These are phyloP conservation scores for Xyrichtys novacula DNA, from an alignment of 2,797 vertebrate genomes.

Conservation along the genomic window DNA sequence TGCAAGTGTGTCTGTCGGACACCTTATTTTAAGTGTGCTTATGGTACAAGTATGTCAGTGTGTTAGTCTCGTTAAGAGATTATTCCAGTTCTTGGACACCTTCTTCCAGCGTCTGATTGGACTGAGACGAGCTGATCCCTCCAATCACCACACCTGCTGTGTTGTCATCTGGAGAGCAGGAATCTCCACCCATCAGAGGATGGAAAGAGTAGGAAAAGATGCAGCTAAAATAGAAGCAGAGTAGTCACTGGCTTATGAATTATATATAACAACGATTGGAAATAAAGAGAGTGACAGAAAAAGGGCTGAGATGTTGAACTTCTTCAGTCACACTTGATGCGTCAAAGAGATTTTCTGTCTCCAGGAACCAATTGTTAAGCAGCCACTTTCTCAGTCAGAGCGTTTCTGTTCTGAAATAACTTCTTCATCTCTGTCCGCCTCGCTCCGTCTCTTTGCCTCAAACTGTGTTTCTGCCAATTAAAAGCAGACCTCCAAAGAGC, in stretches of 20 bases:
- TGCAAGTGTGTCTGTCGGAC: conserved; percentile 15
- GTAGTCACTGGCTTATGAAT: conserved; percentile 45
- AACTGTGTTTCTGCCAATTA: conserved; percentile 48
- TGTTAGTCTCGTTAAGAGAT: conserved; percentile 76
- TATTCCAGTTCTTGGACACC: conserved; percentile 63
- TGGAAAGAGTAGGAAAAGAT: neutral
- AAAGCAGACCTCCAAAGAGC: conserved; percentile 34
- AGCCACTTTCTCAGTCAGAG: conserved; percentile 50
- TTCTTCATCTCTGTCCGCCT: conserved; percentile 52
- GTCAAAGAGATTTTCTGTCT: conserved; percentile 52
- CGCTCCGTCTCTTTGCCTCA: conserved; percentile 24
- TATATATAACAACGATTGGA: conserved; percentile 58
- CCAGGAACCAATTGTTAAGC: conserved; percentile 60
- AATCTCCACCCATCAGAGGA: conserved; percentile 40
- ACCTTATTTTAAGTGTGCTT: conserved; percentile 19
- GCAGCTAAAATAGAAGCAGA: conserved; percentile 24
- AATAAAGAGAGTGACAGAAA: conserved; percentile 55
- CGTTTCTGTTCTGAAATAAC: conserved; percentile 55
- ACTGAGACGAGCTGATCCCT: conserved; percentile 64
- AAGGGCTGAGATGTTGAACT: conserved; percentile 52
- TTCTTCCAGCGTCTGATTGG: conserved; percentile 60
- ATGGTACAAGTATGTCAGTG: conserved; percentile 60
- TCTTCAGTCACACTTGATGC: conserved; percentile 51
- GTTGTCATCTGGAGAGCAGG: conserved; percentile 66
- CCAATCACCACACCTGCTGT: conserved; percentile 71